Conservation (phyloP, 2,113 vertebrate genomes). For the Pleuronectes platessa region DNA sequence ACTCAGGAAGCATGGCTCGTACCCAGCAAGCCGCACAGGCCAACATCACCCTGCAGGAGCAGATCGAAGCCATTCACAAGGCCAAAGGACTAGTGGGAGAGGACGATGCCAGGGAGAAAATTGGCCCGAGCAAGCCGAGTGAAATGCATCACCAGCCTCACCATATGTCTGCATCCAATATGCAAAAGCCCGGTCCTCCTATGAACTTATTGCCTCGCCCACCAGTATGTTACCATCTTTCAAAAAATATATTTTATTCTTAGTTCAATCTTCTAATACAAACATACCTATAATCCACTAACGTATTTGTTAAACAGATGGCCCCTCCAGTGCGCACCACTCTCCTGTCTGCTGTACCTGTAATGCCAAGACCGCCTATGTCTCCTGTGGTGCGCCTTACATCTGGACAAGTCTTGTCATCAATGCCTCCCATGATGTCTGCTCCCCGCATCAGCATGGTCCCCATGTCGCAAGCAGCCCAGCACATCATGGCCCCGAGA, state of each 20-base stretch:
- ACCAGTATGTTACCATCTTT: slow-evolving; percentile 72
- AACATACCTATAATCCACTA: background rate
- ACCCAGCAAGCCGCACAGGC: slow-evolving; percentile 98
- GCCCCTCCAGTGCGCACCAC: slow-evolving; percentile 90
- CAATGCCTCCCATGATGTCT: slow-evolving; percentile 94
- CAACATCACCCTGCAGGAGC: slow-evolving; percentile 99
- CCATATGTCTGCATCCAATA: slow-evolving; percentile 70
- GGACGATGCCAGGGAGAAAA: slow-evolving; percentile 97
- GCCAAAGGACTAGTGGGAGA: slow-evolving; percentile 98
- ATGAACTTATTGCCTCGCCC: slow-evolving; percentile 84
- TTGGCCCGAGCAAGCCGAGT: slow-evolving; percentile 96
- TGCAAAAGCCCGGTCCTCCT: slow-evolving; percentile 86
- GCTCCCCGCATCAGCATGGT: slow-evolving; percentile 94
- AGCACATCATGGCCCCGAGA: slow-evolving; percentile 93
- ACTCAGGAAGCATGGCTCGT: slow-evolving; percentile 97
- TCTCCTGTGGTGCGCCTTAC: slow-evolving; percentile 91
- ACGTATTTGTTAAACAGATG: slow-evolving; percentile 80
- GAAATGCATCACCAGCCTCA: slow-evolving; percentile 86
- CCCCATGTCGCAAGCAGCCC: slow-evolving; percentile 91
- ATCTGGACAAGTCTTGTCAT: slow-evolving; percentile 89
- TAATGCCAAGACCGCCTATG: slow-evolving; percentile 92
- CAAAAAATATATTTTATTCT: background rate
- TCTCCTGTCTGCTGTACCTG: slow-evolving; percentile 92
- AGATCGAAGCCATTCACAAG: slow-evolving; percentile 99
- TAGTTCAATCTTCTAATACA: background rate